A percentile compares a stretch with the other conserved stretches of the same genome.
Evolutionary conservation across 2,888 invertebrate genomes (phyloP).

Genomic region (Emesis furor): DNA sequence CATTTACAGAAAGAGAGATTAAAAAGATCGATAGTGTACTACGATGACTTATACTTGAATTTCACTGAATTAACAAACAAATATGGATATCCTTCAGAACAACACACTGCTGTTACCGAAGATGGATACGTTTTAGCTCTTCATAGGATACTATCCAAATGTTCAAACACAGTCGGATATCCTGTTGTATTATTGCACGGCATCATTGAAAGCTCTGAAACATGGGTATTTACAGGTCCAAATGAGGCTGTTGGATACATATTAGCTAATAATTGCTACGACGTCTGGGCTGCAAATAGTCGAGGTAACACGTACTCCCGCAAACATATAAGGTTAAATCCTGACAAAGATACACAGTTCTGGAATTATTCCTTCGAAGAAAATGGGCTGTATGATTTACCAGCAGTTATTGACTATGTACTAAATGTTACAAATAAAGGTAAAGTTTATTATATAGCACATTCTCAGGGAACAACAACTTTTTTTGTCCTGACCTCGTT

Average conservation of each 20-base stretch:
- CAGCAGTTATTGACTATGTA: constrained; percentile 90
- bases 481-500: constrained; percentile 90
- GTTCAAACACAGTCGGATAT: constrained; percentile 75
- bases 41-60: constrained; percentile 83
- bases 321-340: constrained; percentile 86
- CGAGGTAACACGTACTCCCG: constrained; percentile 93
- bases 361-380: constrained; percentile 94
- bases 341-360: constrained; percentile 82
- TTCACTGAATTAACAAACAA: constrained; percentile 77
- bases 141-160: constrained; percentile 76
- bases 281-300: constrained; percentile 80
- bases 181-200: constrained; percentile 80
- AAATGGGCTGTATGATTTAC: constrained; percentile 93
- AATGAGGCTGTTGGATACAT: constrained; percentile 76
- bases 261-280: constrained; percentile 78
- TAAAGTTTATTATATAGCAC: constrained; percentile 93
- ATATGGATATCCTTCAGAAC: constrained; percentile 74
- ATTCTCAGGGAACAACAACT: constrained; percentile 93
- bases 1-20: constrained; percentile 58
- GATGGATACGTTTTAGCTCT: constrained; percentile 78
- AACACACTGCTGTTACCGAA: constrained; percentile 77
- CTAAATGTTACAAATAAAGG: constrained; percentile 84
- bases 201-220: constrained; percentile 78
- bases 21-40: constrained; percentile 30
- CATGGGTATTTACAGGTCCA: constrained; percentile 83